Evolutionary conservation across 1,140 invertebrate species (phyloP), one percentile per base, ranked within the genome.

Genomic region (Augochlora pura): DNA sequence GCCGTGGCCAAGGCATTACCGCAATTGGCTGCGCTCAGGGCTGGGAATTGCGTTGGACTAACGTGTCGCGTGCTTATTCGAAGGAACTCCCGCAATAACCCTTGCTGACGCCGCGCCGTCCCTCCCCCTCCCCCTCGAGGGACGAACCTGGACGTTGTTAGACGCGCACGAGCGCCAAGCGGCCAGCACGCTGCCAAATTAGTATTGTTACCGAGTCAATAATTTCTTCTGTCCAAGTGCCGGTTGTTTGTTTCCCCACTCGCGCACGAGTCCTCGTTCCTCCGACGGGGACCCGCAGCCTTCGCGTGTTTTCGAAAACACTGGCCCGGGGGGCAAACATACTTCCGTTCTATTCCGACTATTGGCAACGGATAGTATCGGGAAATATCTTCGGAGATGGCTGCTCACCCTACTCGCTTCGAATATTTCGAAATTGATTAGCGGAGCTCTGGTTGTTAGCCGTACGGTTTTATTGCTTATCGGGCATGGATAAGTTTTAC

Each of bases 11-110:
- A 81, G 57, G 77, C 70, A 81, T 84, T 84, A 84, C 77, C 77
- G 82, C 82, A 85, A 85, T 85, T 85, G 82, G 77, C 82, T 73
- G 72, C 82, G 80, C 68, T 85, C 82, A 85, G 68, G 39, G 62
- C 38, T 27, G 27, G 83, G 67, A 84, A 84, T 73, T 74, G 42
- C 60, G 66, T 49, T 49, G 42, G 32, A 23, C 42, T 81, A 76
- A 83, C 78, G 67, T 59, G 69, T 46, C 57, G 81, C 78, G 57
- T 76, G 71, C 65, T 83, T 68, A 74, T 77, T 59, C 64, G 83
- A 76, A 73, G 77, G 59, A 77, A 57, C 69, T 71, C 62, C 39
- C 9, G 82, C 77, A 73, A 84, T 76, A 83, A 84, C 78, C 82
- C 77, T 71, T 73, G 39, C 38, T 16, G 49, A 73, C 68, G 64